Conservation (phyloP, 2,888 invertebrate species). For the Melieria picta region DNA sequence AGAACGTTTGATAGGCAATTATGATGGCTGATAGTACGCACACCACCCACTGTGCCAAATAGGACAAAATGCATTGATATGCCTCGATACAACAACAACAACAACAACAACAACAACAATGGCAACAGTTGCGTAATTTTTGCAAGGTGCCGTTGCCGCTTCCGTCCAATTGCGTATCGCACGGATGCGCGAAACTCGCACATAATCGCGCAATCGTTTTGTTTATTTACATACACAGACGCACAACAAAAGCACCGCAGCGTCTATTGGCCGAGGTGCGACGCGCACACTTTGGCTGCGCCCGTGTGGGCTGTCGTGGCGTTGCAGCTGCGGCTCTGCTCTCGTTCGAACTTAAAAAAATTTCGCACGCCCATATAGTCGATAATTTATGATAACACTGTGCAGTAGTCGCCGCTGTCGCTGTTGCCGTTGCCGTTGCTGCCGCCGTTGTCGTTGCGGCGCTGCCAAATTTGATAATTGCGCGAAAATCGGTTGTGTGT, state of each 20-base stretch:
- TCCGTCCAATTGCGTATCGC: constrained; percentile 26
- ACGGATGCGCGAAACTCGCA: neutral
- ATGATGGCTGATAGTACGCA: constrained; percentile 43
- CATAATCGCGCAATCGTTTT: constrained; percentile 3
- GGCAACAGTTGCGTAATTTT: neutral
- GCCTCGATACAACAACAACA: constrained; percentile 5
- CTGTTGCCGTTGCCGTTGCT: neutral
- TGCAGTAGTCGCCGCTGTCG: constrained; percentile 1
- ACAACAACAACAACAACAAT: too few relatives aligned
- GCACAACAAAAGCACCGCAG: constrained; percentile 13
- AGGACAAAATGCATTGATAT: constrained; percentile 14
- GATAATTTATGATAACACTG: constrained; percentile 52
- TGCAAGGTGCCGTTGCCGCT: neutral
- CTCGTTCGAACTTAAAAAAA: neutral
- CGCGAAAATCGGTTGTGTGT: constrained; percentile 17
- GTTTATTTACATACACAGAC: constrained; percentile 37
- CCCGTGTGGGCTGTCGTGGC: neutral
- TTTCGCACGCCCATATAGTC: constrained; percentile 56
- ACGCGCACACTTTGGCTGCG: neutral
- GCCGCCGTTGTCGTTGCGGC: neutral
- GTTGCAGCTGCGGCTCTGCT: neutral
- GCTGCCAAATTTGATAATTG: constrained; percentile 31
- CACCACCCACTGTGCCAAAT: constrained; percentile 41
- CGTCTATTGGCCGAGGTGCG: too few relatives aligned
- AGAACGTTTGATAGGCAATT: constrained; percentile 38